Base-by-base conservation (phyloP, 92 coral and sea anemone species). In the Nematostella vectensis region DNA sequence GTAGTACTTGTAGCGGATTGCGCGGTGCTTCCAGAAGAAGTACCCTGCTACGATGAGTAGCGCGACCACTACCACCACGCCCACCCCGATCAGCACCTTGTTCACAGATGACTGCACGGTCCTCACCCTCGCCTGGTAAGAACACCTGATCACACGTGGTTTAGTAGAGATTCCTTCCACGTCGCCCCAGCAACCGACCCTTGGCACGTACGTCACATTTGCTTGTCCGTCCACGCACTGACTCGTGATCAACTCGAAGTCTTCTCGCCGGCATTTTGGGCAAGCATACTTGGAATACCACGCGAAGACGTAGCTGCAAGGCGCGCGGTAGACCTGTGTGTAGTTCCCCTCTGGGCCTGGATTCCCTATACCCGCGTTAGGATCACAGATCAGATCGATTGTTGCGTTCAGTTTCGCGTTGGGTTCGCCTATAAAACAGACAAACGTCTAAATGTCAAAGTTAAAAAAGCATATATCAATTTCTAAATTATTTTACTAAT, bases 281-380 rank as follows among this genome's bases (percentile, higher is more conserved):
- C 95, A 85, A 37, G 95, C 95, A 60, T 80, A 85, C 63, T 80
- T 43, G 1, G 95, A 85, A 61, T 67, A 67, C 95, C 95, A 85
- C 15, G 61, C 62, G 26, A 85, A 80, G 72, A 25, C 42, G 45
- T 67, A 76, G 23, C 44, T 30, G 37, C 95, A 85, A 0, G 22
- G 25, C 1, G 33, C 11, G 2, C 57, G 47, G 38, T 42, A 49
- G 11, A 58, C 38, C 16, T 26, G 28, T n/a, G 78, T 66, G 66
- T 53, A 33, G 78, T 75, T 85, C 52, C 39, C 62, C n/a, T 62
- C 88, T 12, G 78, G 81, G 59, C 79, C 95, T 21, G 95, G 95
- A 66, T 55, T 71, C 1, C 95, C 95, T 18, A 80, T 67, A 3
- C 84, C 95, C 0, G 95, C 88, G 27, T 55, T 61, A 25, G 76